A percentile compares a stretch with the other conserved stretches of the same genome.
Conservation (phyloP, 92 coral and sea anemone genomes). For the Paragorgia papillata region DNA sequence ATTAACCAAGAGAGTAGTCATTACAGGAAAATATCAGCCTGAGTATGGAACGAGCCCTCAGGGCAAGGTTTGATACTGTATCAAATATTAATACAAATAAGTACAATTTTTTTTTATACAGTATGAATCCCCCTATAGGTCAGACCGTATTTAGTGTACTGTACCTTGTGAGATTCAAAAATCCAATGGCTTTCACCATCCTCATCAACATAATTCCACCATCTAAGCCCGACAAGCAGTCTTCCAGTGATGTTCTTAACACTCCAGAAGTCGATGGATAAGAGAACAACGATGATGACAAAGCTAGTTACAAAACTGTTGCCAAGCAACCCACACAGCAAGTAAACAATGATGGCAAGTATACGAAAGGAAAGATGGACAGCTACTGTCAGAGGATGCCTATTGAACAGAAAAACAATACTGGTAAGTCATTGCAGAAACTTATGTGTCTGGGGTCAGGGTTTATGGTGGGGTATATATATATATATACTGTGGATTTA, state of each 20-base stretch:
- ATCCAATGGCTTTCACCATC: conserved; percentile 99
- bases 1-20: no score
- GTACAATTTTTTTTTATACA: no score
- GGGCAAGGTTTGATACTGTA: no score
- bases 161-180: conserved; percentile 97
- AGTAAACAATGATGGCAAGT: conserved; percentile 80
- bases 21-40: no score
- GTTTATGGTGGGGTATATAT: no score
- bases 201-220: conserved; percentile 99
- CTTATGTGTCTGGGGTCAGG: no score
- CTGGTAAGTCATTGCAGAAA: no score
- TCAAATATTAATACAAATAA: no score
- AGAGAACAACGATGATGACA: conserved; percentile 79
- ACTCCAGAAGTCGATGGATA: conserved; percentile 98
- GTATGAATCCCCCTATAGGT: no score
- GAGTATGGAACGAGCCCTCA: no score
- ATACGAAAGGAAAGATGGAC: conserved; percentile 89
- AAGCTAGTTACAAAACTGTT: conserved; percentile 94
- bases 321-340: conserved; percentile 91
- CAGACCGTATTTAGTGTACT: not conserved
- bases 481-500: no score
- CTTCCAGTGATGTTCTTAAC: conserved; percentile 98
- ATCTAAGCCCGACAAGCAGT: conserved; percentile 87
- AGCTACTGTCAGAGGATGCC: conserved; percentile 79
- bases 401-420: conserved; percentile 36